phyloP scores from a whole-genome alignment of 1,140 invertebrate genomes.

The Achroia grisella region DNA sequence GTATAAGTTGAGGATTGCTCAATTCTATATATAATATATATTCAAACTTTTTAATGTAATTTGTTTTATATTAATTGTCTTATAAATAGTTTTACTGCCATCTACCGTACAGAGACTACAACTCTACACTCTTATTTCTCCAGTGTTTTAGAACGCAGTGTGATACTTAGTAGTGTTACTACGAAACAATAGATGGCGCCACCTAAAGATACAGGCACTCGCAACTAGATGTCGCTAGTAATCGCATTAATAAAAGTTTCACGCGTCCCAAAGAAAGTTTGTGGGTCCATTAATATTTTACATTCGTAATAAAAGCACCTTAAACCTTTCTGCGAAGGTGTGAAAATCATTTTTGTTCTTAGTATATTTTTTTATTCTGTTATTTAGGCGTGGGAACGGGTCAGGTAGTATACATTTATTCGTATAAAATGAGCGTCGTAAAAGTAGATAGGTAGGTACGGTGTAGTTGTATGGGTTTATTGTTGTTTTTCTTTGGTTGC shows the following conservation, averaged over 20 bases:
- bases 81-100: too few relatives aligned
- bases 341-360: slow-evolving; percentile 68
- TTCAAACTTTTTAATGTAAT: too few relatives aligned
- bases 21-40: too few relatives aligned
- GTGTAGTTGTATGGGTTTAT: slow-evolving; percentile 1
- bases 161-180: background rate
- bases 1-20: too few relatives aligned
- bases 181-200: slow-evolving; percentile 15
- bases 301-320: slow-evolving; percentile 59
- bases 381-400: slow-evolving; percentile 53
- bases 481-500: slow-evolving; percentile 19
- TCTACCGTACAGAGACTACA: background rate
- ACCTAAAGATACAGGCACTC: background rate
- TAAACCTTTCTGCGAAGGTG: slow-evolving; percentile 64
- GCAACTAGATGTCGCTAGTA: slow-evolving; percentile 33
- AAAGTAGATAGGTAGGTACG: slow-evolving; percentile 23
- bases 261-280: slow-evolving; percentile 36
- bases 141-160: too few relatives aligned
- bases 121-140: too few relatives aligned
- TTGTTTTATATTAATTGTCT: too few relatives aligned
- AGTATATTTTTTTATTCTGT: slow-evolving; percentile 35
- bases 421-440: slow-evolving; percentile 39
- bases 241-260: slow-evolving; percentile 5
- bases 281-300: slow-evolving; percentile 58
- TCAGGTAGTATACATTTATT: slow-evolving; percentile 36